These are phyloP conservation scores for Mamestra configurata DNA, from an alignment of 1,140 invertebrate genomes.

Conservation along the genomic window DNA sequence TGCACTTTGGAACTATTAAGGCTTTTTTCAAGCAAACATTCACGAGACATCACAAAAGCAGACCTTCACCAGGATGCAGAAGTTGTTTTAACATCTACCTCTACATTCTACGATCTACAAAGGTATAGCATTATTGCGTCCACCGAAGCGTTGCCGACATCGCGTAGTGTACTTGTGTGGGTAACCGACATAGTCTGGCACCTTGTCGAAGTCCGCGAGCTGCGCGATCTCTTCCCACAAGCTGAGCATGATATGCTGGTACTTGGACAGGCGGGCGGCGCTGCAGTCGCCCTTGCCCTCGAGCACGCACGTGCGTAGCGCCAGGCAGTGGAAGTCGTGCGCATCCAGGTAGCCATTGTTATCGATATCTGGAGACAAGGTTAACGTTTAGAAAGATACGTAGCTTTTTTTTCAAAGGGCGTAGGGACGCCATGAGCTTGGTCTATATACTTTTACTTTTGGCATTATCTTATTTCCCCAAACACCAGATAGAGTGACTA, in stretches of 20 bases:
- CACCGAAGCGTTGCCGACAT: constrained; percentile 62
- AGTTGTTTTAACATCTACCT: constrained; percentile 7
- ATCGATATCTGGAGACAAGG: constrained; percentile 91
- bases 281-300: constrained; percentile 94
- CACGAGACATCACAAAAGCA: constrained; percentile 31
- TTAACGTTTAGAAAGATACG: background rate
- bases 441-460: no score
- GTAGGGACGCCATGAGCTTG: no score
- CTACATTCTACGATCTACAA: constrained; percentile 1
- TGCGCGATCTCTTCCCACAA: constrained; percentile 95
- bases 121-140: constrained; percentile 50
- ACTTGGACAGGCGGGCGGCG: constrained; percentile 91
- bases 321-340: constrained; percentile 94
- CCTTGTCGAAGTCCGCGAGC: constrained; percentile 95
- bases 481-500: no score
- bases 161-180: constrained; percentile 65
- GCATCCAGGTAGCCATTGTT: constrained; percentile 94
- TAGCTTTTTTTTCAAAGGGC: background rate
- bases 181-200: constrained; percentile 88
- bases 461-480: no score
- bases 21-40: background rate
- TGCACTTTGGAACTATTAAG: background rate
- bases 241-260: constrained; percentile 94
- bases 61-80: constrained; percentile 2
- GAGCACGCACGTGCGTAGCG: constrained; percentile 93